A percentile compares a stretch with the other conserved stretches of the same genome.
Conservation (phyloP, 2,888 invertebrate species). For the Metopia argyrocephala region DNA sequence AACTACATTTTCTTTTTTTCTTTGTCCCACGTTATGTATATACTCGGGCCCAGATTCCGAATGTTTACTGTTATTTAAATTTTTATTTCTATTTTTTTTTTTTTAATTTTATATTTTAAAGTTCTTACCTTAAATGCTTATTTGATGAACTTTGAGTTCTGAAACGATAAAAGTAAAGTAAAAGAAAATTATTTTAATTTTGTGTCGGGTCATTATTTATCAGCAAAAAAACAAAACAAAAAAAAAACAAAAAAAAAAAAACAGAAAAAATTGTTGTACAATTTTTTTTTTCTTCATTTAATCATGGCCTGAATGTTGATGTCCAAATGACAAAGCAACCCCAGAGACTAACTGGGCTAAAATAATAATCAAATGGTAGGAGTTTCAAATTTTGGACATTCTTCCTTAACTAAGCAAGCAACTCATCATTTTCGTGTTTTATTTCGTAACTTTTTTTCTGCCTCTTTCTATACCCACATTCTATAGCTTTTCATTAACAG, state of each 20-base stretch:
- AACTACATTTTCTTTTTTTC: no score
- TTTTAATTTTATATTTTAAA: neutral
- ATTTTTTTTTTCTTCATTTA: slow-evolving; percentile 34
- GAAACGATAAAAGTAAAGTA: neutral
- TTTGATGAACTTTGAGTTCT: neutral
- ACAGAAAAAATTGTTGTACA: slow-evolving; percentile 1
- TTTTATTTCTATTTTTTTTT: no score
- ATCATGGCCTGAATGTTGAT: slow-evolving; percentile 60
- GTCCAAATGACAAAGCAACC: slow-evolving; percentile 57
- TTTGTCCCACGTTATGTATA: no score
- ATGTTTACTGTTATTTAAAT: no score
- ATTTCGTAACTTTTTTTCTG: neutral
- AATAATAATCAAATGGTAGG: slow-evolving; percentile 11
- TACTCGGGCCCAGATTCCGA: no score
- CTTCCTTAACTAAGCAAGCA: slow-evolving; percentile 58
- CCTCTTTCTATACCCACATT: neutral
- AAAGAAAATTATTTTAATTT: slow-evolving; percentile 39
- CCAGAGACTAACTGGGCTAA: slow-evolving; percentile 49
- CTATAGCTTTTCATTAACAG: neutral
- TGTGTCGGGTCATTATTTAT: slow-evolving; percentile 58
- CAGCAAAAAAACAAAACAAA: slow-evolving; percentile 45
- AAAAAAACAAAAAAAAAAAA: slow-evolving; percentile 18
- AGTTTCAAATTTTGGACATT: slow-evolving; percentile 24
- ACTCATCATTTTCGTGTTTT: slow-evolving; percentile 52
- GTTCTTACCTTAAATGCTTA: neutral